These are phyloP conservation scores for Rhagoletis pomonella DNA, from an alignment of 1,140 invertebrate species.

Conservation along the genomic window DNA sequence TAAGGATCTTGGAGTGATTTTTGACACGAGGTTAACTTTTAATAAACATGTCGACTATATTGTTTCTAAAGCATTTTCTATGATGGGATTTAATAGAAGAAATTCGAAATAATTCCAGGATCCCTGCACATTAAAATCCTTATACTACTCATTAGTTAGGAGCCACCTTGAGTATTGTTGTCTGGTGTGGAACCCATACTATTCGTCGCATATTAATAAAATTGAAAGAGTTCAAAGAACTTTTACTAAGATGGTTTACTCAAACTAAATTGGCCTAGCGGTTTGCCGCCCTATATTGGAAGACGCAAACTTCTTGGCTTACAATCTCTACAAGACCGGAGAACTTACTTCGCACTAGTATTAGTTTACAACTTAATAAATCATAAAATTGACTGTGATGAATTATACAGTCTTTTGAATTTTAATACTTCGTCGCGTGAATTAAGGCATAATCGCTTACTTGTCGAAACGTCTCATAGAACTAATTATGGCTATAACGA, in stretches of 20 bases:
- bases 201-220: too few relatives aligned
- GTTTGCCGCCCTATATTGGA: not conserved
- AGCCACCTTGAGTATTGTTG: too few relatives aligned
- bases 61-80: conserved; percentile 21
- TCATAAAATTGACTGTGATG: not conserved
- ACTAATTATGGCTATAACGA: not conserved
- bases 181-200: too few relatives aligned
- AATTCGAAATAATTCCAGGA: too few relatives aligned
- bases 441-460: not conserved
- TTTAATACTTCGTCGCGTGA: not conserved
- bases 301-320: not conserved
- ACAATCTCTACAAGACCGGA: not conserved
- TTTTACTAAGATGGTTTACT: too few relatives aligned
- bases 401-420: not conserved
- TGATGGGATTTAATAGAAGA: conserved; percentile 31
- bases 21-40: not conserved
- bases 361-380: not conserved
- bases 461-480: not conserved
- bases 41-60: not conserved
- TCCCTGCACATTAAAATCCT: too few relatives aligned
- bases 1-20: not conserved
- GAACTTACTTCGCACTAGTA: not conserved
- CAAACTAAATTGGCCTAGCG: not conserved
- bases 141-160: too few relatives aligned
- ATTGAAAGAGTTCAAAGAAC: too few relatives aligned